Evolutionary conservation across 2,888 invertebrate species (phyloP), one percentile per base, ranked within the genome.

Genomic region (Zeuzera pyrina): DNA sequence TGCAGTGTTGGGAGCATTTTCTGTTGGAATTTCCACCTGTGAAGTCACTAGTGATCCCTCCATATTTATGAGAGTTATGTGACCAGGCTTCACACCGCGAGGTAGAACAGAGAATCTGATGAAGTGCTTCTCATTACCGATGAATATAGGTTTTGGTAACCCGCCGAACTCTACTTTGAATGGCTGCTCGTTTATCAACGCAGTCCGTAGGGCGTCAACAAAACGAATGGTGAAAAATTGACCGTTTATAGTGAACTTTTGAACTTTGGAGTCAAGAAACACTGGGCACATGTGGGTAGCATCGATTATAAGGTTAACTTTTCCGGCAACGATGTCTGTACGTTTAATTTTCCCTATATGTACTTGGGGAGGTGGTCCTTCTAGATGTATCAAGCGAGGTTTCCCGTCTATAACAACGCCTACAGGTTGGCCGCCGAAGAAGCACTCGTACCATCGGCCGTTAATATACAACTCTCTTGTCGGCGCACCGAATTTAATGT

Each of bases 361-460:
- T 0, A 98, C 97, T 72, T 94, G 94, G 0, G 98, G 98, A 2
- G 95, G 89, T 0, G 95, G 94, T 0, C 97, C 97, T 50, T 93
- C 93, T 5, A 99, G 78, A 52, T 93, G 91, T 1, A 98, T 86
- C 26, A 88, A 81, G 39, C 92, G 88, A n/a, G 89, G 86, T 39
- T 91, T 88, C 1, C 91, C 91, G 35, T 92, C 91, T 21, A 98
- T 86, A 25, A 92, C 89, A 6, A 97, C 90, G 1, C 89, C 88
- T 29, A 95, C 87, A 0, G 94, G 91, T 27, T 93, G 91, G 1
- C 95, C 96, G 16, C 94, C 95, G 64, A 98, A 98, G 67, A 92
- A 93, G 50, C 95, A 94, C 62, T 97, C 97, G 65, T 91, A 97
- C 85, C 94, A 93, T 38, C 90, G 86, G 5, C 92, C 92, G 61